A percentile compares a stretch with the other conserved stretches of the same genome.
phyloP scores from a whole-genome alignment of 37 sponge, comb jelly and placozoan species.

The Halisarca cf. caerulea region DNA sequence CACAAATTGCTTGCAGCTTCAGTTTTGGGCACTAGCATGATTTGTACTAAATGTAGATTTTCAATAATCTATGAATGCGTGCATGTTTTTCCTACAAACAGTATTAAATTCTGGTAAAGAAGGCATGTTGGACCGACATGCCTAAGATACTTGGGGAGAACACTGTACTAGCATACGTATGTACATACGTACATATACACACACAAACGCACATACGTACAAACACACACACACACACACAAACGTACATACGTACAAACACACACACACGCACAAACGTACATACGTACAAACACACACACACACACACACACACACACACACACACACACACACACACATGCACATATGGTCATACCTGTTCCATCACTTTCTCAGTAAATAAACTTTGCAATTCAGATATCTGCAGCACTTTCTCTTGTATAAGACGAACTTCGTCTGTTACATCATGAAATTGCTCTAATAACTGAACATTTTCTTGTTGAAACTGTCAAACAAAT shows the following conservation, averaged over 20 bases:
- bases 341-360: slow-evolving; percentile 56
- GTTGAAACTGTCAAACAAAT: slow-evolving; percentile 76
- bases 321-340: not conserved
- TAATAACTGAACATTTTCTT: slow-evolving; percentile 77
- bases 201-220: not conserved
- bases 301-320: not conserved
- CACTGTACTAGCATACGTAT: too few species aligned
- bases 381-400: slow-evolving; percentile 83
- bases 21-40: too few species aligned
- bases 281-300: slow-evolving; percentile 26
- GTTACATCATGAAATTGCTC: slow-evolving; percentile 53
- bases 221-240: slow-evolving; percentile 21
- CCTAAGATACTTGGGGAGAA: too few species aligned
- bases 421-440: slow-evolving; percentile 83
- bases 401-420: slow-evolving; percentile 87
- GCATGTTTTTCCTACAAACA: too few species aligned
- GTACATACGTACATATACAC: not conserved
- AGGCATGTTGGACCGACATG: too few species aligned
- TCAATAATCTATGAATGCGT: too few species aligned
- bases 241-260: not conserved
- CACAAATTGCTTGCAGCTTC: too few species aligned
- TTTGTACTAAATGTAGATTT: too few species aligned
- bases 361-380: slow-evolving; percentile 83
- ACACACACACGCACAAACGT: not conserved
- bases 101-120: too few species aligned